Conservation (phyloP, 2,888 invertebrate genomes). For the Agrotis puta region DNA sequence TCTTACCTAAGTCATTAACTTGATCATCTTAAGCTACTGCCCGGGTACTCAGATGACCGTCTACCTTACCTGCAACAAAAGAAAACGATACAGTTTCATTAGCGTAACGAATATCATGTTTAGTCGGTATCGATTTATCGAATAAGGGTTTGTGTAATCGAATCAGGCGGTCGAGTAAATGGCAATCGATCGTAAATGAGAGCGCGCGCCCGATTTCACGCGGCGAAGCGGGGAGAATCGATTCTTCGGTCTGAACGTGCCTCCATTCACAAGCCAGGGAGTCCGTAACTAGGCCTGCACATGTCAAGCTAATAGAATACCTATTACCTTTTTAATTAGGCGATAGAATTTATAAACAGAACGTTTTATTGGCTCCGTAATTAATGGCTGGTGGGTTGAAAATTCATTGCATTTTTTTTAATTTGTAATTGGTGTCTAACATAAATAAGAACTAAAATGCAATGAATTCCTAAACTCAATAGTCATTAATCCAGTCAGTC, state of each 20-base stretch:
- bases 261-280: conserved; percentile 75
- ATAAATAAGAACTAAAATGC: no score
- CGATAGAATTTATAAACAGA: conserved; percentile 33
- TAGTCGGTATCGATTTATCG: conserved; percentile 69
- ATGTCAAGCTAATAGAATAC: conserved; percentile 53
- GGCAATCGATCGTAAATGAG: conserved; percentile 82
- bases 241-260: conserved; percentile 79
- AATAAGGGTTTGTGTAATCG: conserved; percentile 81
- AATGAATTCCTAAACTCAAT: no score
- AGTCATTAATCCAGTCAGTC: conserved; percentile 9
- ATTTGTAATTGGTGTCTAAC: neutral
- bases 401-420: conserved; percentile 44
- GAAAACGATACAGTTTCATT: conserved; percentile 44
- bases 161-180: conserved; percentile 79
- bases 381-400: conserved; percentile 32
- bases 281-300: conserved; percentile 66
- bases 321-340: conserved; percentile 51
- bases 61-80: conserved; percentile 21
- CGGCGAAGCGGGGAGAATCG: conserved; percentile 84
- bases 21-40: neutral
- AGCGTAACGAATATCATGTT: conserved; percentile 57
- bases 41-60: neutral
- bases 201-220: conserved; percentile 88
- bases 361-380: conserved; percentile 28
- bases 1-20: neutral